Conservation (phyloP, 2,797 vertebrate genomes). For the Characodon lateralis region DNA sequence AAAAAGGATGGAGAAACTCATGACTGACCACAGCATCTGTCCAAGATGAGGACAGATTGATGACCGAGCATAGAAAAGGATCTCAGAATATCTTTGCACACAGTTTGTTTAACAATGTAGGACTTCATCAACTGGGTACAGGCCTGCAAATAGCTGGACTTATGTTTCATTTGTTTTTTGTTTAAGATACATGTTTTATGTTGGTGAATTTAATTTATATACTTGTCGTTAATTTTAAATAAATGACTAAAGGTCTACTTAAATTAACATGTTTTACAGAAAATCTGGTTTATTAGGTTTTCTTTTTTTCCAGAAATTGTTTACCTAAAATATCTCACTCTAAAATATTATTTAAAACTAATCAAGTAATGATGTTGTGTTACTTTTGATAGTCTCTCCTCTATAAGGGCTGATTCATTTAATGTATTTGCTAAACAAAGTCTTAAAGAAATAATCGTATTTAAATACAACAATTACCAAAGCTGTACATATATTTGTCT, state of each 20-base stretch:
- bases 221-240: slow-evolving; percentile 39
- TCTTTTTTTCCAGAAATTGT: background rate
- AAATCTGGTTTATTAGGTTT: slow-evolving; percentile 33
- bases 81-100: background rate
- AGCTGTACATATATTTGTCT: background rate
- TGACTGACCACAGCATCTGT: slow-evolving; percentile 89
- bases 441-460: background rate
- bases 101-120: background rate
- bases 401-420: background rate
- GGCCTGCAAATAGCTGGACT: slow-evolving; percentile 26
- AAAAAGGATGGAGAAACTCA: slow-evolving; percentile 93
- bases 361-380: background rate
- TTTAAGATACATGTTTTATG: slow-evolving; percentile 1
- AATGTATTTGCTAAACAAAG: background rate
- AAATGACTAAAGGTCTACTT: slow-evolving; percentile 24
- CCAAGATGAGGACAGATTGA: slow-evolving; percentile 61
- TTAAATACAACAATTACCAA: background rate
- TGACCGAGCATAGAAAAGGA: background rate
- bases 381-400: background rate
- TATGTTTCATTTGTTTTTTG: slow-evolving; percentile 1
- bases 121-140: slow-evolving; percentile 29
- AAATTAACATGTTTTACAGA: slow-evolving; percentile 18
- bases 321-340: background rate
- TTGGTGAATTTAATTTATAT: slow-evolving; percentile 43
- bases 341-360: background rate